These are phyloP conservation scores for Pterocles orientalis DNA, from an alignment of 2,113 vertebrate genomes.

Conservation along the genomic window DNA sequence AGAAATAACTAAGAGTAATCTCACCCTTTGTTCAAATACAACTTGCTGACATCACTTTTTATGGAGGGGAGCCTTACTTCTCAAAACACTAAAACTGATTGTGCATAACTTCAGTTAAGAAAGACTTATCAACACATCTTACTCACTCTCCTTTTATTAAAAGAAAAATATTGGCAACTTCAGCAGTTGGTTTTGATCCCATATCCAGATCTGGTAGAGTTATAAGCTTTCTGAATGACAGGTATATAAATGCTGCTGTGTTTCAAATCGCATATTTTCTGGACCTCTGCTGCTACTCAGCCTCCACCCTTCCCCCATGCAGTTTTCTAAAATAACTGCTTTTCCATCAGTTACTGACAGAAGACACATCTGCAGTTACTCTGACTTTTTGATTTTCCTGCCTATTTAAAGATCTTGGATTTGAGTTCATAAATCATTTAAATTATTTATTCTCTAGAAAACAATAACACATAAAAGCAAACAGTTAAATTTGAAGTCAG, in stretches of 20 bases:
- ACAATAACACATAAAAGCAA: not conserved
- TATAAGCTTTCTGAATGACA: constrained; percentile 12
- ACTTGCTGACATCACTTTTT: not conserved
- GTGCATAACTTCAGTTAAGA: not conserved
- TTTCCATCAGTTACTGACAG: not conserved
- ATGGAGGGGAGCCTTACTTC: not conserved
- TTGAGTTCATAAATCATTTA: not conserved
- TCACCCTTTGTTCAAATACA: not conserved
- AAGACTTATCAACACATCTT: not conserved
- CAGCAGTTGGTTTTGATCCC: not conserved
- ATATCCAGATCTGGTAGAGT: not conserved
- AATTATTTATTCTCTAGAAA: not conserved
- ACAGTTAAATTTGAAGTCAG: constrained; percentile 25
- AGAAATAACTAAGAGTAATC: not conserved
- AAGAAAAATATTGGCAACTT: not conserved
- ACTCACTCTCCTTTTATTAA: constrained; percentile 14
- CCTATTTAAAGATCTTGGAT: constrained; percentile 31
- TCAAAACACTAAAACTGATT: not conserved
- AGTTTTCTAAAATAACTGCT: constrained; percentile 42
- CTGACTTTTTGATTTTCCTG: constrained; percentile 32
- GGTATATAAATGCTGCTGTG: constrained; percentile 2
- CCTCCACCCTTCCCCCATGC: constrained; percentile 17
- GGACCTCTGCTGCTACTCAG: not conserved
- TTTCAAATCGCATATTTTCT: constrained; percentile 38
- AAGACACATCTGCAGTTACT: constrained; percentile 34